Evolutionary conservation across 2,888 invertebrate species (phyloP).

Genomic region (Nemotelus pantherinus): DNA sequence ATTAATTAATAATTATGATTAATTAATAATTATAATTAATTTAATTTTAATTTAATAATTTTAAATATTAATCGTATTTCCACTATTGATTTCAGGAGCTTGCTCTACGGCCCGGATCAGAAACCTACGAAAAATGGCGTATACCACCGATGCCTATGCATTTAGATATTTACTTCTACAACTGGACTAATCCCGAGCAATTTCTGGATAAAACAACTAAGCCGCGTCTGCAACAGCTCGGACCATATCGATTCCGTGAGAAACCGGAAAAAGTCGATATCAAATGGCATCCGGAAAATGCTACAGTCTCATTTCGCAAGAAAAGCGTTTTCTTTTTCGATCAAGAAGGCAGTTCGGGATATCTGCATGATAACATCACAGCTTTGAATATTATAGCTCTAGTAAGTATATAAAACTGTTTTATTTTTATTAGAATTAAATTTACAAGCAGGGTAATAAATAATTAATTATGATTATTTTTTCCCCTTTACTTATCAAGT

Average conservation of each 20-base stretch:
- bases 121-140: conserved; percentile 76
- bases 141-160: conserved; percentile 71
- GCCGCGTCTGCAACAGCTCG: conserved; percentile 68
- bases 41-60: no score
- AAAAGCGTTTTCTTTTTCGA: conserved; percentile 77
- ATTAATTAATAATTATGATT: no score
- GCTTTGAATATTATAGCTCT: conserved; percentile 81
- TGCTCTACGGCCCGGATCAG: conserved; percentile 70
- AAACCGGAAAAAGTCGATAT: conserved; percentile 78
- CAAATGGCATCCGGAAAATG: conserved; percentile 75
- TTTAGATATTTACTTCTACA: conserved; percentile 77
- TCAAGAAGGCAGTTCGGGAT: conserved; percentile 72
- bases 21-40: no score
- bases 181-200: conserved; percentile 82
- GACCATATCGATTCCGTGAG: conserved; percentile 75
- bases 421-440: neutral
- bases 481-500: conserved; percentile 59
- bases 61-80: neutral
- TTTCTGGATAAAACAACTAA: conserved; percentile 69
- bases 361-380: conserved; percentile 75
- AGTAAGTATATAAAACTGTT: conserved; percentile 68
- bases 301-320: conserved; percentile 77
- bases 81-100: conserved; percentile 68
- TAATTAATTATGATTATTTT: no score
- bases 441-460: neutral